A percentile compares a stretch with the other conserved stretches of the same genome.
Conservation (phyloP, 2,797 vertebrate genomes). For the Rhynchonycteris naso region DNA sequence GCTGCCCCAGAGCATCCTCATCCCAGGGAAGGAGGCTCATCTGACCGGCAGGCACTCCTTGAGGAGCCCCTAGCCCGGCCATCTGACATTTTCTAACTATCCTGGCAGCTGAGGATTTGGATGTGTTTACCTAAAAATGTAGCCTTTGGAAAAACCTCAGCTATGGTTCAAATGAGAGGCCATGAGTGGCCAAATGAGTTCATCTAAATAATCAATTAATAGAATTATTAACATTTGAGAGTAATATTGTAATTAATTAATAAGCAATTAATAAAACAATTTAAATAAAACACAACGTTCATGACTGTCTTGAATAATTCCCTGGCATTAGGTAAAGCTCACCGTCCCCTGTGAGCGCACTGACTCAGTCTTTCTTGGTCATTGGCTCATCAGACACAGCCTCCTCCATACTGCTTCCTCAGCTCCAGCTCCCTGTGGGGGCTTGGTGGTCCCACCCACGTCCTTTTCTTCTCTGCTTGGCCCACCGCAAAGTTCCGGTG, state of each 20-base stretch:
- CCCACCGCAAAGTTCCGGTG: too few relatives aligned
- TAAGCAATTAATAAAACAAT: neutral
- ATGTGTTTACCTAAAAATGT: neutral
- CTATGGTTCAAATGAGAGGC: neutral
- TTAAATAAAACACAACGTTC: neutral
- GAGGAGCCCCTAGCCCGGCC: neutral
- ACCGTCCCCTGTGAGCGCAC: too few relatives aligned
- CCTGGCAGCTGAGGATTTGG: neutral
- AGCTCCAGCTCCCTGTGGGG: neutral
- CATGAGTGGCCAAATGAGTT: too few relatives aligned
- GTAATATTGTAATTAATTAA: neutral
- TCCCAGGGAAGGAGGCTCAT: neutral
- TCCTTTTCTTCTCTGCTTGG: neutral
- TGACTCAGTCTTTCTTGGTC: neutral
- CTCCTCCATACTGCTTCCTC: neutral
- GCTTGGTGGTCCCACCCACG: fast-evolving
- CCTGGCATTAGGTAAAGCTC: neutral
- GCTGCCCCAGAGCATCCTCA: neutral
- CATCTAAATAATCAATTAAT: neutral
- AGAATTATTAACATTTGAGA: neutral
- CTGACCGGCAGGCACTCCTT: too few relatives aligned
- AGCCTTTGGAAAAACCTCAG: neutral
- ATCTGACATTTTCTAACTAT: neutral
- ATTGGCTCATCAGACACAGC: neutral
- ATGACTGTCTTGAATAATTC: neutral